Evolutionary conservation across 2,888 invertebrate species (phyloP).

Genomic region (Agriopis marginaria): DNA sequence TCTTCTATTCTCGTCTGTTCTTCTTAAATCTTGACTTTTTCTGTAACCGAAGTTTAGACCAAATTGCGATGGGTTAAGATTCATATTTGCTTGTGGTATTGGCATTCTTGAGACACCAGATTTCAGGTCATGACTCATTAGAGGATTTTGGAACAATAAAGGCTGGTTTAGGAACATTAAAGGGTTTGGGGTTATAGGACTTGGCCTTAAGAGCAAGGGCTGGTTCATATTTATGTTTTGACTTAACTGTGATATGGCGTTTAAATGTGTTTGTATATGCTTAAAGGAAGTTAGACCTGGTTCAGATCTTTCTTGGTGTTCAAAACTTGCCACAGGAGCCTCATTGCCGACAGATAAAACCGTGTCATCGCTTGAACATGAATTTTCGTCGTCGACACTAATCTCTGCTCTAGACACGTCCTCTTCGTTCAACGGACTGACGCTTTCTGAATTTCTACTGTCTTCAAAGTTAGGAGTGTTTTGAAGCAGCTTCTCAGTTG

Average conservation of each 20-base stretch:
- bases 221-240: conserved; percentile 79
- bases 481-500: conserved; percentile 79
- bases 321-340: conserved; percentile 81
- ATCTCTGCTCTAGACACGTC: conserved; percentile 76
- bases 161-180: conserved; percentile 83
- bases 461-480: conserved; percentile 66
- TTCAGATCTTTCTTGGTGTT: conserved; percentile 59
- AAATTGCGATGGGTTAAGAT: conserved; percentile 63
- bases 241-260: conserved; percentile 89
- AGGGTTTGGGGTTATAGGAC: conserved; percentile 82
- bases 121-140: conserved; percentile 75
- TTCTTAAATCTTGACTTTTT: conserved; percentile 60
- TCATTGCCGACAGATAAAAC: conserved; percentile 94
- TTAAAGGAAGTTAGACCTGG: conserved; percentile 86
- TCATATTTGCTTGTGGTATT: conserved; percentile 66
- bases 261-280: conserved; percentile 89
- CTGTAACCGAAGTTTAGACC: conserved; percentile 70
- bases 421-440: conserved; percentile 73
- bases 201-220: conserved; percentile 76
- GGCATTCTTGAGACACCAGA: conserved; percentile 63
- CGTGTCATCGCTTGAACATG: conserved; percentile 92
- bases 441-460: conserved; percentile 65
- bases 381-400: conserved; percentile 86
- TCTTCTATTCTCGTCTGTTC: conserved; percentile 72
- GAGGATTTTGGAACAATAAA: conserved; percentile 74